Percentiles rank a stretch among this genome's conserved stretches.
Evolutionary conservation across 1,140 invertebrate species (phyloP).

Genomic region (Dreissena polymorpha): DNA sequence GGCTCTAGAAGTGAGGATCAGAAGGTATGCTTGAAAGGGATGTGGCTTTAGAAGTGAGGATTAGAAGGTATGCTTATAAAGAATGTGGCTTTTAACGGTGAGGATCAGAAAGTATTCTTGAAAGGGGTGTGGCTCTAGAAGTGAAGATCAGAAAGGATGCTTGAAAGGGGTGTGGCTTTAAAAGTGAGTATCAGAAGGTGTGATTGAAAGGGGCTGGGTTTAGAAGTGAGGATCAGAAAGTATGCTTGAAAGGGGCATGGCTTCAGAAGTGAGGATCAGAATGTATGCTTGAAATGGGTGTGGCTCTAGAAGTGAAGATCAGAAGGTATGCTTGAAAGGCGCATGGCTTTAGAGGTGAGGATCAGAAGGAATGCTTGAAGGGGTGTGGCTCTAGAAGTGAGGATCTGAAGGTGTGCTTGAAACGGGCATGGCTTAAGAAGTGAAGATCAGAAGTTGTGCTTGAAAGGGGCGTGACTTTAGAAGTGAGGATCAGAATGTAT

Average conservation of each 20-base stretch:
- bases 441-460: constrained; percentile 90
- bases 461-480: constrained; percentile 88
- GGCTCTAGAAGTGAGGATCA: constrained; percentile 89
- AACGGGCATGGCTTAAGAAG: constrained; percentile 88
- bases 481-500: constrained; percentile 90
- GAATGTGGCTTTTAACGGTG: constrained; percentile 90
- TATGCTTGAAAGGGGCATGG: constrained; percentile 86
- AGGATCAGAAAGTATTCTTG: constrained; percentile 87
- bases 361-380: constrained; percentile 88
- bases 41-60: constrained; percentile 89
- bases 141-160: constrained; percentile 89
- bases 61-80: constrained; percentile 86
- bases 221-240: constrained; percentile 91
- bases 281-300: constrained; percentile 86
- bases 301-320: constrained; percentile 90
- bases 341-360: constrained; percentile 89
- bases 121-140: constrained; percentile 89
- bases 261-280: constrained; percentile 89
- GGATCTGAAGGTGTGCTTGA: constrained; percentile 89
- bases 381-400: constrained; percentile 90
- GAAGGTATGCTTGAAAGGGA: constrained; percentile 87
- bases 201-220: constrained; percentile 85
- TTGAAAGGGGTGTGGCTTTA: constrained; percentile 86
- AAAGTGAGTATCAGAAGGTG: constrained; percentile 91
- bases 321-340: constrained; percentile 86